phyloP scores from a whole-genome alignment of 2,888 invertebrate genomes.

The Aelia acuminata region DNA sequence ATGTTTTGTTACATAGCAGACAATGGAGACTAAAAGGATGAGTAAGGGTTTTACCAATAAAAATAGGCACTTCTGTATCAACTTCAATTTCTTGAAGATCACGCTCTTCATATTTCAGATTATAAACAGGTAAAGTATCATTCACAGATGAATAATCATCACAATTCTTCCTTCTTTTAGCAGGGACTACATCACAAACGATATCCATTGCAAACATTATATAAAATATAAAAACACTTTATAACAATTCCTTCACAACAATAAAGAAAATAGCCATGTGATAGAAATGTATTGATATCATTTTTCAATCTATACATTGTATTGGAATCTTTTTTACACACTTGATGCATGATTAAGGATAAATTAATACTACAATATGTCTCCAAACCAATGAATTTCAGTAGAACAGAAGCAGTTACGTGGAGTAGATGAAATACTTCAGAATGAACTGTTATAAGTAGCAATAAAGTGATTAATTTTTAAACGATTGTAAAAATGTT shows the following conservation, averaged over 20 bases:
- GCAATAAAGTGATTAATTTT: too few species aligned
- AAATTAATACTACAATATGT: background rate
- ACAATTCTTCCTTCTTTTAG: background rate
- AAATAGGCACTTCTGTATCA: background rate
- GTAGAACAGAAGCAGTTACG: background rate
- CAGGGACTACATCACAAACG: background rate
- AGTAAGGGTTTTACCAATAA: background rate
- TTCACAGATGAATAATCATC: background rate
- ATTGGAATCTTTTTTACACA: background rate
- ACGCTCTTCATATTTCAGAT: constrained; percentile 9
- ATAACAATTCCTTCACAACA: background rate
- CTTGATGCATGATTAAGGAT: background rate
- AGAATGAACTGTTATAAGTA: too few species aligned
- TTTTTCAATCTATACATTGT: background rate
- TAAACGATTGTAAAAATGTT: too few species aligned
- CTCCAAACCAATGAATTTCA: background rate
- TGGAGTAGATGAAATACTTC: background rate
- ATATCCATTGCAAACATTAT: constrained; percentile 20
- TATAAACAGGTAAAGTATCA: constrained; percentile 12
- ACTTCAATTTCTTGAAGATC: constrained; percentile 18
- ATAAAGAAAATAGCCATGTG: background rate
- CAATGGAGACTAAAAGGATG: constrained; percentile 23
- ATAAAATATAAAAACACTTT: background rate
- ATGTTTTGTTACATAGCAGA: constrained; percentile 14
- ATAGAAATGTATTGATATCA: background rate